These are phyloP conservation scores for Pteromalus puparum DNA, from an alignment of 1,140 invertebrate genomes.

Conservation along the genomic window DNA sequence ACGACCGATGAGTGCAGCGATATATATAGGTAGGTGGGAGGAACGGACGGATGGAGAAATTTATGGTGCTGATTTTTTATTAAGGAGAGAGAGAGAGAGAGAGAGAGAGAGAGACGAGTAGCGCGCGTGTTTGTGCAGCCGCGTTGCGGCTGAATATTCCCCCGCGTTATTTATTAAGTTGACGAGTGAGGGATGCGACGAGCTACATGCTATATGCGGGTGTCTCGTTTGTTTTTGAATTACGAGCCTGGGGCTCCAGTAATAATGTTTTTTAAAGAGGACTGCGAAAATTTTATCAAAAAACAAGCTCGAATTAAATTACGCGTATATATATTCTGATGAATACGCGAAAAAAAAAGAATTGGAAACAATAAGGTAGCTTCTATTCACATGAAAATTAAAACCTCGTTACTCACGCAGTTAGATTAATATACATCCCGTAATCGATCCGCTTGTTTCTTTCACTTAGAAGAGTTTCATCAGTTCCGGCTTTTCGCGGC, in stretches of 20 bases:
- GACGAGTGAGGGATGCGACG: neutral
- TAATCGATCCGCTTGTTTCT: neutral
- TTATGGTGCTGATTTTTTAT: slow-evolving; percentile 23
- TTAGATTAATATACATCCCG: too few species aligned
- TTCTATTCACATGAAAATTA: too few species aligned
- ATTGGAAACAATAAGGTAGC: too few species aligned
- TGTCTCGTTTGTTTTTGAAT: too few species aligned
- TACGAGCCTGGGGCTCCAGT: too few species aligned
- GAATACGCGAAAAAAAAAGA: too few species aligned
- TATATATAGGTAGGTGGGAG: neutral
- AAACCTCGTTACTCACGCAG: too few species aligned
- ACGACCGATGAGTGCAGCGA: slow-evolving; percentile 26
- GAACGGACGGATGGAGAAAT: neutral
- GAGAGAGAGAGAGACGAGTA: neutral
- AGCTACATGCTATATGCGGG: too few species aligned
- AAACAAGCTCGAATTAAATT: too few species aligned
- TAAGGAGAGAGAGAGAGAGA: neutral
- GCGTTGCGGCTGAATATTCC: neutral
- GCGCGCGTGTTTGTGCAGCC: neutral
- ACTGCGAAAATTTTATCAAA: too few species aligned
- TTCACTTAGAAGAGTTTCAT: slow-evolving; percentile 12
- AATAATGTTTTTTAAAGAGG: too few species aligned
- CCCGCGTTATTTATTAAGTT: neutral
- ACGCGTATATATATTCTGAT: too few species aligned
- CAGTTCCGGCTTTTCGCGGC: slow-evolving; percentile 34